These are phyloP conservation scores for Nymphalis io DNA, from an alignment of 1,140 invertebrate species.

Conservation along the genomic window DNA sequence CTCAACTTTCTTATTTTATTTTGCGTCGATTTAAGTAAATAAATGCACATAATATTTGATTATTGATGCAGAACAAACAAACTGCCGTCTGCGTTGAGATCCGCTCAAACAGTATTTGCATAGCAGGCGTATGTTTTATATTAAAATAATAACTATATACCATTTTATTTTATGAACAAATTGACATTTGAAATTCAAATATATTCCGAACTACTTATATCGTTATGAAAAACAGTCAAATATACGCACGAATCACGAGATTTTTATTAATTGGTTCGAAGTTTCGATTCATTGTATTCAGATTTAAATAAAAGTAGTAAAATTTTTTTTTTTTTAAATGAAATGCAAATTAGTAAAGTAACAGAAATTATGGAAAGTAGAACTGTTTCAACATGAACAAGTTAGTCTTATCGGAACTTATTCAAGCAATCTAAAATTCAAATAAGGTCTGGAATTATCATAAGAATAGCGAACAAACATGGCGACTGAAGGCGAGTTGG, in stretches of 20 bases:
- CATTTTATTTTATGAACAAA: constrained; percentile 3
- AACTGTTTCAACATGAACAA: constrained; percentile 15
- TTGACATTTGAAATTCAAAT: constrained; percentile 15
- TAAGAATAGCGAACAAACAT: constrained; percentile 58
- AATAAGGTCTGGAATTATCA: constrained; percentile 53
- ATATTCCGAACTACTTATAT: constrained; percentile 11
- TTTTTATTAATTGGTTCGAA: not conserved
- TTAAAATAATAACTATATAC: constrained; percentile 35
- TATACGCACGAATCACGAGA: not conserved
- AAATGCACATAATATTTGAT: constrained; percentile 75
- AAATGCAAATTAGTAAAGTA: constrained; percentile 11
- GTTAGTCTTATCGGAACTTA: constrained; percentile 40
- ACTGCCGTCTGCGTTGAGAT: constrained; percentile 46
- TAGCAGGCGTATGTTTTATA: constrained; percentile 52
- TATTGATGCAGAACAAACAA: constrained; percentile 57
- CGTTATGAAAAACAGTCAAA: constrained; percentile 3
- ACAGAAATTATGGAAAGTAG: constrained; percentile 1
- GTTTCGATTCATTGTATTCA: not conserved
- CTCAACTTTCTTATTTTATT: constrained; percentile 23
- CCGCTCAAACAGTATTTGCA: constrained; percentile 56
- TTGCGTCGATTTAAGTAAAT: constrained; percentile 50
- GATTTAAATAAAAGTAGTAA: not conserved
- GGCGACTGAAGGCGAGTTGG: constrained; percentile 31
- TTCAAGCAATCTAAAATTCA: constrained; percentile 49
- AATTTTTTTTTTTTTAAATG: not conserved